These are phyloP conservation scores for roundworm (Caenorhabditis elegans) DNA, from an alignment of 1,140 invertebrate genomes.

Conservation along the genomic window DNA sequence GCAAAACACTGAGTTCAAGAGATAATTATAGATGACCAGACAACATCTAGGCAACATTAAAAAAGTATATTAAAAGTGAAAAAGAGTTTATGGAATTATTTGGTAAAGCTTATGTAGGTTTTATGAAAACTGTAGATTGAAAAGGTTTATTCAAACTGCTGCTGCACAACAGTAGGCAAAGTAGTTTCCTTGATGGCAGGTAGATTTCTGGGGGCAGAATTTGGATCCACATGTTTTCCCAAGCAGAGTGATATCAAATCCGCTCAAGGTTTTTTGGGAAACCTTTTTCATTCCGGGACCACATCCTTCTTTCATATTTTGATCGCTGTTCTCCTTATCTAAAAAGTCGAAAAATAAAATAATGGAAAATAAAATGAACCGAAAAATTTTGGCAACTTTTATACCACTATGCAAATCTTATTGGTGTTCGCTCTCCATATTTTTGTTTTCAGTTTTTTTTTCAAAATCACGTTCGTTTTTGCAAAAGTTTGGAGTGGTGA, in stretches of 20 bases:
- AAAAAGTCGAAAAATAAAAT: neutral
- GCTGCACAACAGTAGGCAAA: conserved; percentile 31
- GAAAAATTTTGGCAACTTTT: neutral
- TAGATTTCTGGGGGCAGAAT: conserved; percentile 21
- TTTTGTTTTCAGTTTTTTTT: no score
- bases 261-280: neutral
- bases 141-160: neutral
- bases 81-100: no score
- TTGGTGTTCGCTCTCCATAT: neutral
- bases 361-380: neutral
- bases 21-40: neutral
- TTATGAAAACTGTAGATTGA: no score
- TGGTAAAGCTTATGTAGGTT: no score
- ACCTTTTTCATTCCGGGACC: neutral
- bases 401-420: neutral
- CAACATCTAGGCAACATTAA: neutral
- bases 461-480: no score
- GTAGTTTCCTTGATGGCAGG: conserved; percentile 29
- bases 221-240: conserved; percentile 16
- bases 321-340: conserved; percentile 5
- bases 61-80: neutral
- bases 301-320: neutral
- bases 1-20: neutral
- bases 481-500: no score
- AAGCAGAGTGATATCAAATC: neutral